Percentiles rank a stretch among this genome's conserved stretches.
Conservation (phyloP, 2,113 vertebrate genomes). For the Hyperopisus bebe region DNA sequence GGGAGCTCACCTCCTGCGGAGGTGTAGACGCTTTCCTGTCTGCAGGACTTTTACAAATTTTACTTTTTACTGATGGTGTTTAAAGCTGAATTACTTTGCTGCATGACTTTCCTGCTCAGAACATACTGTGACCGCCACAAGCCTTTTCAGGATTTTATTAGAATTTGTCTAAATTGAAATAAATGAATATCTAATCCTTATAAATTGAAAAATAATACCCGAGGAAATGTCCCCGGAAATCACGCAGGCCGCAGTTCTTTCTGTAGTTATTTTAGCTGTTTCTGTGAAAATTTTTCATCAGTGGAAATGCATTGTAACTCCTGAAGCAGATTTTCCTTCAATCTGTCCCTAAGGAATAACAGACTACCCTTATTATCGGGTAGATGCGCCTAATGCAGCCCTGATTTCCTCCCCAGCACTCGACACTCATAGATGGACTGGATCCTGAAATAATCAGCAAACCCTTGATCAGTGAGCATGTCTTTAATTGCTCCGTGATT, state of each 20-base stretch:
- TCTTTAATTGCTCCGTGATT: not conserved
- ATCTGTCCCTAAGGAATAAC: not conserved
- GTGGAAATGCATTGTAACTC: not conserved
- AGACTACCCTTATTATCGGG: not conserved
- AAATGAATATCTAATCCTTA: not conserved
- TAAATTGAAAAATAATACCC: not conserved
- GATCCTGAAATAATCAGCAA: not conserved
- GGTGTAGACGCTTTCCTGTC: not conserved
- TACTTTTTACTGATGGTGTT: not conserved
- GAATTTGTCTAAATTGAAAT: not conserved
- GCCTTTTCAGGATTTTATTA: not conserved
- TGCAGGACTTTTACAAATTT: not conserved
- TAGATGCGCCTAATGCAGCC: not conserved
- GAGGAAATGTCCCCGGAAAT: not conserved
- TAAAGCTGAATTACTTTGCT: not conserved
- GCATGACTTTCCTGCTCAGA: not conserved
- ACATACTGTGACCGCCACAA: not conserved
- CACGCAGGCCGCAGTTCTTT: not conserved
- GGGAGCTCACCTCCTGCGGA: not conserved
- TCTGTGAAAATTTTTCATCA: not conserved
- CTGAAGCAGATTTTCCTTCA: not conserved
- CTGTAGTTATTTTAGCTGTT: not conserved
- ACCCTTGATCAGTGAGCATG: not conserved
- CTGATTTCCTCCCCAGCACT: not conserved
- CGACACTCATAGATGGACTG: not conserved